A percentile compares a stretch with the other conserved stretches of the same genome.
These are phyloP conservation scores for Halichoeres trimaculatus DNA, from an alignment of 2,113 vertebrate species.

Conservation along the genomic window DNA sequence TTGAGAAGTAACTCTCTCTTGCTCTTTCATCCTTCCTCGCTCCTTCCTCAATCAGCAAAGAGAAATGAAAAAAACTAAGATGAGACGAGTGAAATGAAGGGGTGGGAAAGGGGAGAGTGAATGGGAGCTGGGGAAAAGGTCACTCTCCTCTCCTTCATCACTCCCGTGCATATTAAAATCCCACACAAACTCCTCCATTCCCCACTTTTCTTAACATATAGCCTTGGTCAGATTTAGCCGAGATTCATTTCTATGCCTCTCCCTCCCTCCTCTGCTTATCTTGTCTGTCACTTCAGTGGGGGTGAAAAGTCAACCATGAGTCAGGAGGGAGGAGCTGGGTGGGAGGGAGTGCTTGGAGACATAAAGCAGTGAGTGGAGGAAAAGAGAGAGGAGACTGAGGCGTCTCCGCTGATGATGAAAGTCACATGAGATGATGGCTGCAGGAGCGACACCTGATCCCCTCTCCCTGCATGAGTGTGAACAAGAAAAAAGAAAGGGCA, in stretches of 20 bases:
- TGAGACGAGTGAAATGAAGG: constrained; percentile 40
- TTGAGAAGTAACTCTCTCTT: constrained; percentile 53
- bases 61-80: constrained; percentile 37
- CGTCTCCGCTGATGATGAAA: constrained; percentile 50
- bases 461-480: constrained; percentile 18
- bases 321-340: constrained; percentile 5
- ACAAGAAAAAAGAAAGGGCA: constrained; percentile 12
- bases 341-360: not conserved
- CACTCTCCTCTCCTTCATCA: constrained; percentile 45
- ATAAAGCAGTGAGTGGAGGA: not conserved
- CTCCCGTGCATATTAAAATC: constrained; percentile 54
- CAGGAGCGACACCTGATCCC: constrained; percentile 58
- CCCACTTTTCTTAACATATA: constrained; percentile 16
- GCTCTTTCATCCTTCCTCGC: constrained; percentile 35
- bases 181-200: not conserved
- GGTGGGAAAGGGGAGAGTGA: constrained; percentile 26
- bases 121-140: constrained; percentile 65
- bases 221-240: constrained; percentile 27
- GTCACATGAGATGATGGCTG: constrained; percentile 42
- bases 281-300: constrained; percentile 60
- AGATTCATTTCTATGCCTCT: constrained; percentile 23
- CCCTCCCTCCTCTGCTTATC: constrained; percentile 12
- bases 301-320: constrained; percentile 33
- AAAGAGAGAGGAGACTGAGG: constrained; percentile 27
- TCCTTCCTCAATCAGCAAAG: constrained; percentile 47